Conservation (phyloP, 64 coral and sea anemone species). For the Dendronephthya gigantea region DNA sequence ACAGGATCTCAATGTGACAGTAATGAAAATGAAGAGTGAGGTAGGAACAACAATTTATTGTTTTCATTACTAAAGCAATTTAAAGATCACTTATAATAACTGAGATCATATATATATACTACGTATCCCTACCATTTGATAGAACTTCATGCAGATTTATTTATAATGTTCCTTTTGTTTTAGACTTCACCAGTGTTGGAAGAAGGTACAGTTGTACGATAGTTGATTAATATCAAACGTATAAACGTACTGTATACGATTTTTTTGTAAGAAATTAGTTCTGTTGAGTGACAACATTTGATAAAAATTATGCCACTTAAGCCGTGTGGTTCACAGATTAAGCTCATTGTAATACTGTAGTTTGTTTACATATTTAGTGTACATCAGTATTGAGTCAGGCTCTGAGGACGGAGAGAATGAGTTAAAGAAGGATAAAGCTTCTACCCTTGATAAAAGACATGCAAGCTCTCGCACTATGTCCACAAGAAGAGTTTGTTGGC, state of each 20-base stretch:
- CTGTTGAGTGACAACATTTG: no score
- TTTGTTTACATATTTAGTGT: not conserved
- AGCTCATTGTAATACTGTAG: not conserved
- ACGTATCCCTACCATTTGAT: not conserved
- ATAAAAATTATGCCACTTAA: no score
- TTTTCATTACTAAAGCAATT: not conserved
- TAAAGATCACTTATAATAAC: no score
- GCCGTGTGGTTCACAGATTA: no score
- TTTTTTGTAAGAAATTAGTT: no score
- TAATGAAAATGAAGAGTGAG: constrained; percentile 56
- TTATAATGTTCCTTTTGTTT: not conserved
- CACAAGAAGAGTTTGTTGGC: constrained; percentile 90
- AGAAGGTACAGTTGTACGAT: not conserved
- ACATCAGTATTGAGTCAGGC: constrained; percentile 43
- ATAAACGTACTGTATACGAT: no score
- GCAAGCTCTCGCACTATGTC: constrained; percentile 94
- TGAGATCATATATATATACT: no score
- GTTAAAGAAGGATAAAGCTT: constrained; percentile 38
- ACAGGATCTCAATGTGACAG: constrained; percentile 61
- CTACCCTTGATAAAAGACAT: constrained; percentile 85
- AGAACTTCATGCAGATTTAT: not conserved
- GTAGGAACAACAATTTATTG: constrained; percentile 22
- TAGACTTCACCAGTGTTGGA: not conserved
- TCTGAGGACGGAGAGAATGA: constrained; percentile 59
- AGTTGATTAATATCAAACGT: not conserved